phyloP scores from a whole-genome alignment of 2,113 vertebrate species.

The Apistogramma diplotaenia region DNA sequence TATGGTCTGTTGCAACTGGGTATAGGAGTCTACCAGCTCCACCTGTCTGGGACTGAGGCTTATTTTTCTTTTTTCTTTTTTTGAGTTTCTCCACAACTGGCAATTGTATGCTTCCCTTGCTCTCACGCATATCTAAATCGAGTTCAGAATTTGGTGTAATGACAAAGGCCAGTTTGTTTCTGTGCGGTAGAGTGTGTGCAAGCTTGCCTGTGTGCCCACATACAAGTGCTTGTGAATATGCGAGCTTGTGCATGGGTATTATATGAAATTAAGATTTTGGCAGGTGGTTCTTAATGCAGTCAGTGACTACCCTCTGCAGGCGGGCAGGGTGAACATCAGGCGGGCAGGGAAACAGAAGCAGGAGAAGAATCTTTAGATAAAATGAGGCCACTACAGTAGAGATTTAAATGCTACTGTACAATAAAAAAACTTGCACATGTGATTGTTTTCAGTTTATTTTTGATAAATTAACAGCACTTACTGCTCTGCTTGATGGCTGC shows the following conservation, averaged over 20 bases:
- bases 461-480: constrained; percentile 34
- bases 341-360: neutral
- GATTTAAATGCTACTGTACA: constrained; percentile 10
- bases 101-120: neutral
- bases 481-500: neutral
- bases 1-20: constrained; percentile 56
- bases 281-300: constrained; percentile 47
- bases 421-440: neutral
- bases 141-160: constrained; percentile 5
- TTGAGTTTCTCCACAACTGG: constrained; percentile 19
- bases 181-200: neutral
- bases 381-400: neutral
- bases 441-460: constrained; percentile 12
- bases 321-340: constrained; percentile 44
- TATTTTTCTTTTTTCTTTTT: neutral
- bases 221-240: neutral
- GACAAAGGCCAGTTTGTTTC: constrained; percentile 1
- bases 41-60: constrained; percentile 52
- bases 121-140: neutral
- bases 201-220: constrained; percentile 1
- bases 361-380: neutral
- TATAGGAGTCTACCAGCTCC: constrained; percentile 40
- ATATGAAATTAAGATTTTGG: neutral
- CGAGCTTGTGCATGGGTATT: constrained; percentile 1
- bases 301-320: constrained; percentile 80